Evolutionary conservation across 1,140 invertebrate species (phyloP), one percentile per base, ranked within the genome.

Genomic region (Drosophila lacertosa): DNA sequence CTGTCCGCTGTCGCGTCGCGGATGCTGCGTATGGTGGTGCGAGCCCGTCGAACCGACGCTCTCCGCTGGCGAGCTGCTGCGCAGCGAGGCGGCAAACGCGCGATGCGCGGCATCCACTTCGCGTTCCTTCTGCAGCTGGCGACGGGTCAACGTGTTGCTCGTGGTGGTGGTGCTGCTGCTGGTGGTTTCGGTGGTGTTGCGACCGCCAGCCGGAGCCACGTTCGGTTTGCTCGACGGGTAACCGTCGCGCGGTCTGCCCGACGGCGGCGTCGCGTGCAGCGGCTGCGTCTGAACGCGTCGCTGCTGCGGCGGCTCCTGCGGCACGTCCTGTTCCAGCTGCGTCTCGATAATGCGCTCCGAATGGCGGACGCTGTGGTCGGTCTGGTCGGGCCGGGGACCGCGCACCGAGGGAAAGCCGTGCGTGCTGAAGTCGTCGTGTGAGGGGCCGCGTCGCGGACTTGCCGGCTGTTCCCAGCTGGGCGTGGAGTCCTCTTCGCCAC

Each of bases 1-100:
- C 5, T 71, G 68, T 5, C 20, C 57, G 13, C 72, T 83, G 10
- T 79, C 71, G 6, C 80, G 64, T 2, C 72, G 67, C 22, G 64
- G 42, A 13, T 68, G 44, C 18, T 60, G 47, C 0, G 13, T 47
- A 11, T 39, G 33, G 13, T 55, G 45, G 18, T 71, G 69, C 9
- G 80, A 88, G 2, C 81, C 82, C 9, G 42, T 59, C 24, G 68
- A 77, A 16, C 59, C 67, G 32, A 59, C 80, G 37, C 77, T 83
- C 7, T 92, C 90, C 15, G 88, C 78, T 2, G 91, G 90, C 1
- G 91, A 91, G 40, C 94, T 93, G 45, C 94, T 92, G 45, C 95
- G 92, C 32, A 95, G 90, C 26, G 94, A 94, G 57, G 94, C 93
- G 2, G 94, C 95, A 92, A 95, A 95, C 3, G 94, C 94, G 70